Evolutionary conservation across 2,113 vertebrate genomes (phyloP).

Genomic region (Catharus bicknelli): DNA sequence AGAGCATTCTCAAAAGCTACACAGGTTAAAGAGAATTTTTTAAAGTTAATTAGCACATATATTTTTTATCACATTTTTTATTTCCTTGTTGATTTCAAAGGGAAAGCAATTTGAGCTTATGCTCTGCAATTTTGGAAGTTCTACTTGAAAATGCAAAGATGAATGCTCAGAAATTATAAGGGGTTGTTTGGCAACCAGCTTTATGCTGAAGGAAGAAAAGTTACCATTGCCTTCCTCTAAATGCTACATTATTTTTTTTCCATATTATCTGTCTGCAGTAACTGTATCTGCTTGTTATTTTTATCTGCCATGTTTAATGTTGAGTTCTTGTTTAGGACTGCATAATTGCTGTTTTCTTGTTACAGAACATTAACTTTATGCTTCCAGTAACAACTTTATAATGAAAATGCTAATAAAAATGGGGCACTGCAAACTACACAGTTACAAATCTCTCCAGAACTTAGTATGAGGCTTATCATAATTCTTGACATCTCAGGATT

Average conservation of each 20-base stretch:
- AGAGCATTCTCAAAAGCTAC: neutral
- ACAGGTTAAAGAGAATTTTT: neutral
- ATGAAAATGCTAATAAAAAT: constrained; percentile 59
- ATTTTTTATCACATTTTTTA: neutral
- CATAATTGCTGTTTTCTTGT: constrained; percentile 35
- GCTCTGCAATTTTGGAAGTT: neutral
- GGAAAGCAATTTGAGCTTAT: neutral
- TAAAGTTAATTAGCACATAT: neutral
- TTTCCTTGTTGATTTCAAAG: neutral
- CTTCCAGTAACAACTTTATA: constrained; percentile 49
- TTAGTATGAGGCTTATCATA: constrained; percentile 24
- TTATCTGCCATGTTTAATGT: constrained; percentile 30
- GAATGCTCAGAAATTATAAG: neutral
- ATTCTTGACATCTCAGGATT: constrained; percentile 36
- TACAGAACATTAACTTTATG: constrained; percentile 57
- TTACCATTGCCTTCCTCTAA: neutral
- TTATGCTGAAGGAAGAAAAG: constrained; percentile 8
- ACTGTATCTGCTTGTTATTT: constrained; percentile 18
- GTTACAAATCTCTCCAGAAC: constrained; percentile 38
- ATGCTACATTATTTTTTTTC: neutral
- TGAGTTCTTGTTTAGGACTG: constrained; percentile 8
- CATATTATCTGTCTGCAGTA: neutral
- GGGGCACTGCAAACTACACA: neutral
- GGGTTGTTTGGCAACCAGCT: neutral
- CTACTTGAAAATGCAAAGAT: neutral